These are phyloP conservation scores for Entomobrya proxima DNA, from an alignment of 2,888 invertebrate species.

Conservation along the genomic window DNA sequence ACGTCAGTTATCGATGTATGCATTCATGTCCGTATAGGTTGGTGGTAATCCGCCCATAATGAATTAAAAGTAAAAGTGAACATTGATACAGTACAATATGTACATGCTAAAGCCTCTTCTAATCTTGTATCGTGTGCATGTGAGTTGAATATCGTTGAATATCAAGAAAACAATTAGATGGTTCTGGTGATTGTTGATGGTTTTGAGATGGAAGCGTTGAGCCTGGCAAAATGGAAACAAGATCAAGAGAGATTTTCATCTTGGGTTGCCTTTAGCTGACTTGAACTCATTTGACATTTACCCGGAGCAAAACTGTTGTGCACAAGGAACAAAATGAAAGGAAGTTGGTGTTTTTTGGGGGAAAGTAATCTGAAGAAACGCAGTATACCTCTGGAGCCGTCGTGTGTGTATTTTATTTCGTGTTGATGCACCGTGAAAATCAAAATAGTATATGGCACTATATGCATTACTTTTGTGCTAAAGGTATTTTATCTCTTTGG, in stretches of 20 bases:
- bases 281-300: conserved; percentile 54
- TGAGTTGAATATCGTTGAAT: not conserved
- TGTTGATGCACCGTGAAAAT: conserved; percentile 39
- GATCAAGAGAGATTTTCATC: conserved; percentile 24
- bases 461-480: not conserved
- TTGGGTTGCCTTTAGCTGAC: not conserved
- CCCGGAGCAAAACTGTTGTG: not conserved
- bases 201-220: conserved; percentile 10
- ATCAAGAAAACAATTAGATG: not conserved
- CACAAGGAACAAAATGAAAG: conserved; percentile 2
- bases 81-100: too few species aligned
- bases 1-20: conserved; percentile 22
- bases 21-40: too few species aligned
- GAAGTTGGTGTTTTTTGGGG: conserved; percentile 5
- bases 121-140: not conserved
- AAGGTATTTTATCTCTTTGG: conserved; percentile 12
- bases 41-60: not conserved
- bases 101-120: not conserved
- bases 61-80: conserved; percentile 13
- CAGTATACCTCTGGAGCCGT: not conserved
- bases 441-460: not conserved
- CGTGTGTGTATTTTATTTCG: conserved; percentile 22
- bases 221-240: conserved; percentile 14
- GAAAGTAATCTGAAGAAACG: not conserved
- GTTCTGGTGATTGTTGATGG: not conserved